These are phyloP conservation scores for Xanthia icteritia DNA, from an alignment of 2,888 invertebrate species.

Conservation along the genomic window DNA sequence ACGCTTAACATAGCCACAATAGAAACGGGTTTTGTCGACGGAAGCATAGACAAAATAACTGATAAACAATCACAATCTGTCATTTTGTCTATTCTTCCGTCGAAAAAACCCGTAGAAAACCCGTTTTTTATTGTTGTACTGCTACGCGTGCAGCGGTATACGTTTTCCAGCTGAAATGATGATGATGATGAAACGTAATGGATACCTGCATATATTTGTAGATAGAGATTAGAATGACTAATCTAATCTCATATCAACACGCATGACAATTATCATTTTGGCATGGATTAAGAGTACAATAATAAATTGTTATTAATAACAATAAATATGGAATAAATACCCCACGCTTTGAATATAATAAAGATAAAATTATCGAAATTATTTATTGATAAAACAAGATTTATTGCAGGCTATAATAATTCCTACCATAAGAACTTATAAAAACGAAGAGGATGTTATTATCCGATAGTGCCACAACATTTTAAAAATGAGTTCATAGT, in stretches of 20 bases:
- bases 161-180: too few relatives aligned
- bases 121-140: too few relatives aligned
- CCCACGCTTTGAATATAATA: not conserved
- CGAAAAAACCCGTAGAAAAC: too few relatives aligned
- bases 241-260: too few relatives aligned
- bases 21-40: too few relatives aligned
- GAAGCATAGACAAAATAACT: too few relatives aligned
- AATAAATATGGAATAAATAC: constrained; percentile 5
- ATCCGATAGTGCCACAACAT: not conserved
- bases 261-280: not conserved
- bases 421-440: not conserved
- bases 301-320: not conserved
- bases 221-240: not conserved
- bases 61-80: too few relatives aligned
- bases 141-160: too few relatives aligned
- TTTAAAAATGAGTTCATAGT: constrained; percentile 70
- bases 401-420: constrained; percentile 1
- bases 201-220: not conserved
- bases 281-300: not conserved
- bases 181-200: too few relatives aligned
- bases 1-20: too few relatives aligned
- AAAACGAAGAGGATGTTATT: not conserved
- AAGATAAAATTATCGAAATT: constrained; percentile 15
- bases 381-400: constrained; percentile 5
- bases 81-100: too few relatives aligned